phyloP scores from a whole-genome alignment of 2,888 invertebrate genomes.

The Ectropis crepuscularia region DNA sequence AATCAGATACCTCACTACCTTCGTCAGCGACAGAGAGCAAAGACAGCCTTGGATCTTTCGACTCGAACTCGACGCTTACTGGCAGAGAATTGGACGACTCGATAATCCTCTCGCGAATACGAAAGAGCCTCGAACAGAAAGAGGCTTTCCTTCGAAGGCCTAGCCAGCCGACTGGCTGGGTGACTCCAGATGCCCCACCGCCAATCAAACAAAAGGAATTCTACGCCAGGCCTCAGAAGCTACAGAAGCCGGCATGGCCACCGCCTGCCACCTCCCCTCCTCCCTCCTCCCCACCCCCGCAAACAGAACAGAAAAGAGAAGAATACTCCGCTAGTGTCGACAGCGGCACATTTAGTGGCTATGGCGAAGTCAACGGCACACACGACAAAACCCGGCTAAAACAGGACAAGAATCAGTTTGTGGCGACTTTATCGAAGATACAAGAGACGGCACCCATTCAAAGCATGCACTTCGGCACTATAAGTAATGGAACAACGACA shows the following conservation, averaged over 20 bases:
- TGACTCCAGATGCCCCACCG: slow-evolving; percentile 76
- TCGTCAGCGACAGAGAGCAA: slow-evolving; percentile 88
- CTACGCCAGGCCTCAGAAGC: slow-evolving; percentile 91
- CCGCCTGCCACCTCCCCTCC: slow-evolving; percentile 80
- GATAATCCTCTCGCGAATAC: slow-evolving; percentile 89
- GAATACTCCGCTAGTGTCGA: slow-evolving; percentile 78
- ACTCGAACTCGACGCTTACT: slow-evolving; percentile 88
- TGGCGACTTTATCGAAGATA: slow-evolving; percentile 86
- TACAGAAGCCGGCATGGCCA: slow-evolving; percentile 90
- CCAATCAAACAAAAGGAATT: slow-evolving; percentile 88
- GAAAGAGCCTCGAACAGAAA: slow-evolving; percentile 94
- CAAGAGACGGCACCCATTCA: slow-evolving; percentile 84
- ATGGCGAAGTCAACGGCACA: slow-evolving; percentile 75
- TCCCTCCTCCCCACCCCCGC: slow-evolving; percentile 86
- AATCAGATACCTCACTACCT: slow-evolving; percentile 86
- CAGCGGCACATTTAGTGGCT: slow-evolving; percentile 77
- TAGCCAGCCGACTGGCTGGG: slow-evolving; percentile 87
- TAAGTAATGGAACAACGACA: slow-evolving; percentile 77
- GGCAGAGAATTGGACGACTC: slow-evolving; percentile 89
- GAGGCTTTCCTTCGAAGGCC: slow-evolving; percentile 94
- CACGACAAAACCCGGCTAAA: slow-evolving; percentile 71
- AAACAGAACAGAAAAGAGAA: slow-evolving; percentile 71
- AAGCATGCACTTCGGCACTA: slow-evolving; percentile 64
- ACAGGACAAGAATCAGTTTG: slow-evolving; percentile 80
- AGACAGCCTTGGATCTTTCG: slow-evolving; percentile 88